These are phyloP conservation scores for Volucella inanis DNA, from an alignment of 2,888 invertebrate genomes.

Conservation along the genomic window DNA sequence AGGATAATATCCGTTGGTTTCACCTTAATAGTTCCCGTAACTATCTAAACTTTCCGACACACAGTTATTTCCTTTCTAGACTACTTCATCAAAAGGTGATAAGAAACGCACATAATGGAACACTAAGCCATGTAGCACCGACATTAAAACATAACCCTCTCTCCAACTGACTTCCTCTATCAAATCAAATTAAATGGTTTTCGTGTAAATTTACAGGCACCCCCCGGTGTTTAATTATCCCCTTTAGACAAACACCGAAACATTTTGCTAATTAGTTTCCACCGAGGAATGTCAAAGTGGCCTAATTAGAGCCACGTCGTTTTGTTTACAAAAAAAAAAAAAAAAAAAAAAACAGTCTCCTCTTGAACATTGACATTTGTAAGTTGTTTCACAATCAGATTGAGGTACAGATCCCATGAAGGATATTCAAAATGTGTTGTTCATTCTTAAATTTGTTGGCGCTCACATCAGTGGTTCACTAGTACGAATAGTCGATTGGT, in stretches of 20 bases:
- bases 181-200: constrained; percentile 20
- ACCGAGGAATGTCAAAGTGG: constrained; percentile 33
- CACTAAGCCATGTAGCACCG: background rate
- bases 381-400: no score
- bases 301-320: constrained; percentile 35
- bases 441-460: constrained; percentile 46
- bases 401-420: background rate
- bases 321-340: background rate
- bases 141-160: background rate
- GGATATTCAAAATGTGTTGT: constrained; percentile 11
- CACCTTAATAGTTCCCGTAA: no score
- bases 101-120: background rate
- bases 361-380: no score
- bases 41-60: no score
- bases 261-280: constrained; percentile 50
- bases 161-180: background rate
- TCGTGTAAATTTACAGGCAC: background rate
- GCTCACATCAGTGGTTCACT: background rate
- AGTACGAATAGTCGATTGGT: constrained; percentile 13
- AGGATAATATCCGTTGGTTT: no score
- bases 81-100: background rate
- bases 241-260: constrained; percentile 31
- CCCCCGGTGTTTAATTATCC: constrained; percentile 11
- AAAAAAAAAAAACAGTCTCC: no score
- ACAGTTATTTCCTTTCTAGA: no score